phyloP scores from a whole-genome alignment of 2,888 invertebrate species.

The Coelogynopora nodosa region DNA sequence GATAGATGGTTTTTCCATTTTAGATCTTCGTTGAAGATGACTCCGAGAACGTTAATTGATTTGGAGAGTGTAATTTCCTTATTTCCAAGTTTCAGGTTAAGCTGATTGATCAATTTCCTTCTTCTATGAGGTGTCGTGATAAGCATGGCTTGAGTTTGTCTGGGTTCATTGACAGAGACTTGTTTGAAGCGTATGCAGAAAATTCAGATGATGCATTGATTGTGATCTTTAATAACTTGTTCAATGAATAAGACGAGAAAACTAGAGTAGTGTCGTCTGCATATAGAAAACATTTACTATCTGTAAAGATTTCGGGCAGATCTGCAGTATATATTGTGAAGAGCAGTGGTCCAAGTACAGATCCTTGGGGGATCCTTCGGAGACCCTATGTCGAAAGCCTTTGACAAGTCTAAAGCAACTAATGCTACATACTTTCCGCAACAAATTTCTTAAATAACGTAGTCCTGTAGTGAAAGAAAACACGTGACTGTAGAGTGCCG shows the following conservation, averaged over 20 bases:
- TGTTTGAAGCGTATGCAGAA: neutral
- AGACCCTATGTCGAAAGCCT: too few relatives aligned
- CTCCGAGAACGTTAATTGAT: neutral
- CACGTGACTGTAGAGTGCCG: neutral
- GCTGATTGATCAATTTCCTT: neutral
- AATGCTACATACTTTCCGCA: neutral
- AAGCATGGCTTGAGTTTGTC: neutral
- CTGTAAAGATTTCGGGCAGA: too few relatives aligned
- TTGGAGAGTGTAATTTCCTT: neutral
- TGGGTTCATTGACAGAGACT: conserved; percentile 3
- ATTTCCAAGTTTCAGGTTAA: neutral
- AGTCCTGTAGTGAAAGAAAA: neutral
- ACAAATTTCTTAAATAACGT: conserved; percentile 18
- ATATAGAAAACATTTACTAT: neutral
- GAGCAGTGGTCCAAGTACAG: neutral
- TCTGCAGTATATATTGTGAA: too few relatives aligned
- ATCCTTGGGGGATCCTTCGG: conserved; percentile 2
- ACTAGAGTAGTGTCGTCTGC: conserved; percentile 23
- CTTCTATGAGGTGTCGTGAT: conserved; percentile 3
- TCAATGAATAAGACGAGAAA: too few relatives aligned
- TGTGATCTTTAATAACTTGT: conserved; percentile 17
- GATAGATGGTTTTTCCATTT: conserved; percentile 19
- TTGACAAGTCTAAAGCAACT: conserved; percentile 16
- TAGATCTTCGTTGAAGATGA: neutral
- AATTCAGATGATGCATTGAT: neutral